phyloP scores from a whole-genome alignment of 2,888 invertebrate genomes.

The Lasioglossum pauxillum region DNA sequence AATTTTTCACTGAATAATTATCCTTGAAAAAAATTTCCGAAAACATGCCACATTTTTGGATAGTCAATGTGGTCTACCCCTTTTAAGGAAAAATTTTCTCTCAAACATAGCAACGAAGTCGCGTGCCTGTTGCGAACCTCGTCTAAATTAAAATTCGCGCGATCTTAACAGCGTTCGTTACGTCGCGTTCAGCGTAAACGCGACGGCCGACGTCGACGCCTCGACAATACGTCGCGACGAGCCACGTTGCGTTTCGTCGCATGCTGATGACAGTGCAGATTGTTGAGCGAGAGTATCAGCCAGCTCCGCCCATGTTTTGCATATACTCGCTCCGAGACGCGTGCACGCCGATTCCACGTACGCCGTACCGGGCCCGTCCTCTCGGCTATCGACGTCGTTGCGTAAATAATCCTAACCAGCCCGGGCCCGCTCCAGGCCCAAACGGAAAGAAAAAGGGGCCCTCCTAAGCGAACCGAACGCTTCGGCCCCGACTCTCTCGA shows the following conservation, averaged over 20 bases:
- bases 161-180: conserved; percentile 25
- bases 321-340: conserved; percentile 61
- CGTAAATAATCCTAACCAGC: conserved; percentile 75
- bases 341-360: conserved; percentile 49
- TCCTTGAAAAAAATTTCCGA: no score
- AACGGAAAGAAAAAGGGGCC: conserved; percentile 7
- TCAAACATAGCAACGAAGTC: background rate
- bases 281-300: conserved; percentile 74
- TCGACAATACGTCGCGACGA: conserved; percentile 65
- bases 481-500: background rate
- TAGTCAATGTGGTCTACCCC: no score
- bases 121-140: no score
- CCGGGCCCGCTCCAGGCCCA: conserved; percentile 10
- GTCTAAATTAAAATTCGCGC: background rate
- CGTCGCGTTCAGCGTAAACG: conserved; percentile 32
- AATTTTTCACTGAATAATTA: no score
- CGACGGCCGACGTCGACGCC: conserved; percentile 46
- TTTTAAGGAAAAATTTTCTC: no score
- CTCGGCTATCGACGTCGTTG: conserved; percentile 66
- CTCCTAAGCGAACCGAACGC: conserved; percentile 29
- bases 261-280: conserved; percentile 80
- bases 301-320: conserved; percentile 76
- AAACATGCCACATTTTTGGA: no score
- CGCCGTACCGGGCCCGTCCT: conserved; percentile 38
- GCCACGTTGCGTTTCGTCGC: conserved; percentile 70